Evolutionary conservation across 2,113 vertebrate species (phyloP).

Genomic region (Sinosuthora webbiana): DNA sequence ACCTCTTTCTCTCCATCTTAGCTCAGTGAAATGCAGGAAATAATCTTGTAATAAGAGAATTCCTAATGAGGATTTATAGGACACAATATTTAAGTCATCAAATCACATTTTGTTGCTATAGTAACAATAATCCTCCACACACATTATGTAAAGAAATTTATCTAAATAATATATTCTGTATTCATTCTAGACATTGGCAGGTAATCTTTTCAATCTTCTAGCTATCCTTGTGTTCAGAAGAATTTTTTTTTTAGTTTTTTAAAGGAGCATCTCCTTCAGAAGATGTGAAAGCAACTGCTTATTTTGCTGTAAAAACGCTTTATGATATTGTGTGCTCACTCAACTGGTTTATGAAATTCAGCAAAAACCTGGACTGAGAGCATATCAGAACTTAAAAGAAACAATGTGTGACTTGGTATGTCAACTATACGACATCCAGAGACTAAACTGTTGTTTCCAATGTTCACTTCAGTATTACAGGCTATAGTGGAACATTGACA

Average conservation of each 20-base stretch:
- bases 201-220: neutral
- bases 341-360: neutral
- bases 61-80: neutral
- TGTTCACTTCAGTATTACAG: neutral
- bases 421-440: neutral
- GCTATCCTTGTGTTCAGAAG: neutral
- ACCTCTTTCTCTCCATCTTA: neutral
- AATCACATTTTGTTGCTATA: constrained; percentile 11
- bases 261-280: neutral
- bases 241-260: neutral
- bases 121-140: neutral
- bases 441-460: neutral
- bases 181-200: neutral
- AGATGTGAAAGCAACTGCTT: neutral
- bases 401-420: neutral
- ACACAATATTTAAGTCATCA: neutral
- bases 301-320: neutral
- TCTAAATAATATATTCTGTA: neutral
- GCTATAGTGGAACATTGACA: neutral
- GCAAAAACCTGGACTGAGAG: neutral
- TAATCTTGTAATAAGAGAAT: neutral
- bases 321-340: neutral
- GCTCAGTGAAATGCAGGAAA: neutral
- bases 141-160: neutral
- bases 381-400: neutral